A percentile compares a stretch with the other conserved stretches of the same genome.
phyloP scores from a whole-genome alignment of 2,888 invertebrate genomes.

The Megaustenia siamemsis region DNA sequence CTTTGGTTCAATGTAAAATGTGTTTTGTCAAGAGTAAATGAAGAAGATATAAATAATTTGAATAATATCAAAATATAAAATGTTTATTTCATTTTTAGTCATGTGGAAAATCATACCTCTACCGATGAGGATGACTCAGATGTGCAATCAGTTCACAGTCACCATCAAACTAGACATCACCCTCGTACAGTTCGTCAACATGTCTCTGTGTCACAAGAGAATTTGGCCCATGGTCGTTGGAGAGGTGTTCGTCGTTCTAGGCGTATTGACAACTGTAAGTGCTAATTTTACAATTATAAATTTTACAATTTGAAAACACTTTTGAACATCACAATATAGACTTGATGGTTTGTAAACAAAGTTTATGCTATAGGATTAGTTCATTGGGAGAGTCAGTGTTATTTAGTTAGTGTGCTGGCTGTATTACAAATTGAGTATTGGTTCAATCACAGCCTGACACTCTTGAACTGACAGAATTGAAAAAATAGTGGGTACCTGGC shows the following conservation, averaged over 20 bases:
- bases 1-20: too few relatives aligned
- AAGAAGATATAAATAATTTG: too few relatives aligned
- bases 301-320: neutral
- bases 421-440: too few relatives aligned
- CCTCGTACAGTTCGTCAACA: neutral
- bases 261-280: slow-evolving; percentile 44
- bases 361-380: too few relatives aligned
- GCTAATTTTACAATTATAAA: neutral
- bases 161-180: slow-evolving; percentile 2
- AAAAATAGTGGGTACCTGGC: too few relatives aligned
- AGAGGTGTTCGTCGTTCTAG: slow-evolving; percentile 27
- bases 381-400: too few relatives aligned
- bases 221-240: slow-evolving; percentile 40
- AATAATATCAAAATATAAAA: neutral
- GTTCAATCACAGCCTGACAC: too few relatives aligned
- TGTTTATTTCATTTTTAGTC: neutral
- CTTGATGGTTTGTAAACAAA: too few relatives aligned
- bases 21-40: too few relatives aligned
- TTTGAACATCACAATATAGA: too few relatives aligned
- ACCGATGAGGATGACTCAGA: slow-evolving; percentile 48
- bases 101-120: slow-evolving; percentile 24
- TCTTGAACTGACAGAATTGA: too few relatives aligned
- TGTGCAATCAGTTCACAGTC: slow-evolving; percentile 35
- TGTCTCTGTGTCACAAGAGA: slow-evolving; percentile 49
- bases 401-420: too few relatives aligned